A percentile compares a stretch with the other conserved stretches of the same genome.
These are phyloP conservation scores for Maconellicoccus hirsutus DNA, from an alignment of 1,140 invertebrate genomes.

Conservation along the genomic window DNA sequence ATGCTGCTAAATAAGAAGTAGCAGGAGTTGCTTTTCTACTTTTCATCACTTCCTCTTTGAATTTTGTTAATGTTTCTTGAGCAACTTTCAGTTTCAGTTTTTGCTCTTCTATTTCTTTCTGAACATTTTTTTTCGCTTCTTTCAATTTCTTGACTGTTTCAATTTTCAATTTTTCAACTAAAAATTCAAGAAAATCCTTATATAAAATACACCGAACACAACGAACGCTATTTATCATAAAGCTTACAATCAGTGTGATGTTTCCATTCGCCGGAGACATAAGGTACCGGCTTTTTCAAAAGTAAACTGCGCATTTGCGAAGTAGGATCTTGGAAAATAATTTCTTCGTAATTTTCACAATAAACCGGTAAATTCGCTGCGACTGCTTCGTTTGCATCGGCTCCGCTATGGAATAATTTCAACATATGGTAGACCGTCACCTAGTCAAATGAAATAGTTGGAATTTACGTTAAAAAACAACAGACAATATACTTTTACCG, in stretches of 20 bases:
- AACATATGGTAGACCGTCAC: constrained; percentile 92
- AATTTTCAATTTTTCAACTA: constrained; percentile 85
- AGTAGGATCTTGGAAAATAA: constrained; percentile 94
- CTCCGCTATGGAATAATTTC: constrained; percentile 79
- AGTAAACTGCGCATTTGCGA: constrained; percentile 76
- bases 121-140: constrained; percentile 70
- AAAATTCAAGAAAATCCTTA: constrained; percentile 33
- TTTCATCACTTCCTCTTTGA: constrained; percentile 12
- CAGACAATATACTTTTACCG: constrained; percentile 46
- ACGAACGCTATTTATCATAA: not conserved
- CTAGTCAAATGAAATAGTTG: constrained; percentile 37
- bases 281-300: constrained; percentile 58
- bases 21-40: constrained; percentile 4
- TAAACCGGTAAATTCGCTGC: constrained; percentile 24
- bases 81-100: constrained; percentile 14
- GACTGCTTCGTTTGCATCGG: constrained; percentile 57
- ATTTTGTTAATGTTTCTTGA: not conserved
- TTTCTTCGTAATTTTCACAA: constrained; percentile 68
- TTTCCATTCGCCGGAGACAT: constrained; percentile 59
- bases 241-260: constrained; percentile 85
- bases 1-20: not conserved
- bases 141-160: constrained; percentile 65
- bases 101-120: constrained; percentile 53
- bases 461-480: not conserved
- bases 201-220: not conserved